phyloP scores from a whole-genome alignment of 2,113 vertebrate species.

The Aphelocoma coerulescens region DNA sequence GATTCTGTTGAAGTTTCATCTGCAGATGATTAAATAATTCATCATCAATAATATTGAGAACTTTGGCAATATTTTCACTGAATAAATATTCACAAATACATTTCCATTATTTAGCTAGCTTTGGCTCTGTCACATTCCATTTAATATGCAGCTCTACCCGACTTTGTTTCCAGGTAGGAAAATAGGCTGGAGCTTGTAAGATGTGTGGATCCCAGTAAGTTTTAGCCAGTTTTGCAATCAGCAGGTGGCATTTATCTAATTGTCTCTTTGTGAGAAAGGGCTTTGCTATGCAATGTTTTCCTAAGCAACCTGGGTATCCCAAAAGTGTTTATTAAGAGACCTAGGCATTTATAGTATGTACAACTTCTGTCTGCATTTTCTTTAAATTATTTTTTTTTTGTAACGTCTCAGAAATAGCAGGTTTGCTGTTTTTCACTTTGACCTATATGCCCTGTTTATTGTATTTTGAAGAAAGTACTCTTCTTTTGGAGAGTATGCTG shows the following conservation, averaged over 20 bases:
- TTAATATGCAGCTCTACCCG: background rate
- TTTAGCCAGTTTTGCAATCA: background rate
- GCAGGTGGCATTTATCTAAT: background rate
- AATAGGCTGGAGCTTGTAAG: background rate
- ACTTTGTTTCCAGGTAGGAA: constrained; percentile 12
- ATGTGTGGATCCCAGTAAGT: accelerated
- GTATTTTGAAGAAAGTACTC: background rate
- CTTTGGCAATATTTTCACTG: constrained; percentile 20
- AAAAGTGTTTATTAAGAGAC: background rate
- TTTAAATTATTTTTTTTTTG: background rate
- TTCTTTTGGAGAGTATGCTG: background rate
- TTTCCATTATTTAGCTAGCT: constrained; percentile 17
- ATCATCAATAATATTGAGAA: constrained; percentile 46
- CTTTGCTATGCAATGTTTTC: background rate
- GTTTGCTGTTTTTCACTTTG: background rate
- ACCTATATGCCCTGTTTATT: background rate
- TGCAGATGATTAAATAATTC: constrained; percentile 31
- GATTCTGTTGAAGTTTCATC: background rate
- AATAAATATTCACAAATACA: background rate
- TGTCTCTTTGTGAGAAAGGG: background rate
- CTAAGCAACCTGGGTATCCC: background rate
- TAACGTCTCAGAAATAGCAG: background rate
- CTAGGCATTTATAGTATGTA: background rate
- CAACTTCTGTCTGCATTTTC: background rate
- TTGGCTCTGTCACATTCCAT: background rate